Conservation (phyloP, 1,140 invertebrate genomes). For the Platyscapa corneri region DNA sequence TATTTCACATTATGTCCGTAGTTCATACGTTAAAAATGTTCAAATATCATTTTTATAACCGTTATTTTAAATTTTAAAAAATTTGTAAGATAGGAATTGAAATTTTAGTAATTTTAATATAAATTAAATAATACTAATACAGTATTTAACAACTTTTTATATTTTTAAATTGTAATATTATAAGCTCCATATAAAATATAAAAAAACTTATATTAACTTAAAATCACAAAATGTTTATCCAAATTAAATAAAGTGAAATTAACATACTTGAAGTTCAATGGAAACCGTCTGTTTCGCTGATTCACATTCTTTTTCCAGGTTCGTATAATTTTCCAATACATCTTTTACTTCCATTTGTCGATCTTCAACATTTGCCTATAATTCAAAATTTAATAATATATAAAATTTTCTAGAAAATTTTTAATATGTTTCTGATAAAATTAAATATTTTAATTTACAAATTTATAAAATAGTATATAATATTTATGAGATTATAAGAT, state of each 20-base stretch:
- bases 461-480: too few relatives aligned
- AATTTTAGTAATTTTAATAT: not conserved
- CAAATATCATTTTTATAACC: not conserved
- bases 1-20: not conserved
- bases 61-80: not conserved
- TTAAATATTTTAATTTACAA: too few relatives aligned
- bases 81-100: not conserved
- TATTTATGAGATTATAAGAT: too few relatives aligned
- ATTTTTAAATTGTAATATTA: not conserved
- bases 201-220: not conserved
- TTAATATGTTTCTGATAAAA: too few relatives aligned
- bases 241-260: not conserved
- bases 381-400: too few relatives aligned
- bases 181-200: not conserved
- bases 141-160: not conserved
- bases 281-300: slow-evolving; percentile 77
- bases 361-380: slow-evolving; percentile 74
- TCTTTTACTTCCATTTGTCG: slow-evolving; percentile 80
- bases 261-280: slow-evolving; percentile 75
- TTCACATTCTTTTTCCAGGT: slow-evolving; percentile 79
- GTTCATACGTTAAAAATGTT: not conserved
- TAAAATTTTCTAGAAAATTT: too few relatives aligned
- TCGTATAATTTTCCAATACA: slow-evolving; percentile 81
- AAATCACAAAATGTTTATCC: not conserved
- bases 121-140: not conserved